Base-by-base conservation (phyloP, 2,888 invertebrate species). In the Rhyacophila evoluta region DNA sequence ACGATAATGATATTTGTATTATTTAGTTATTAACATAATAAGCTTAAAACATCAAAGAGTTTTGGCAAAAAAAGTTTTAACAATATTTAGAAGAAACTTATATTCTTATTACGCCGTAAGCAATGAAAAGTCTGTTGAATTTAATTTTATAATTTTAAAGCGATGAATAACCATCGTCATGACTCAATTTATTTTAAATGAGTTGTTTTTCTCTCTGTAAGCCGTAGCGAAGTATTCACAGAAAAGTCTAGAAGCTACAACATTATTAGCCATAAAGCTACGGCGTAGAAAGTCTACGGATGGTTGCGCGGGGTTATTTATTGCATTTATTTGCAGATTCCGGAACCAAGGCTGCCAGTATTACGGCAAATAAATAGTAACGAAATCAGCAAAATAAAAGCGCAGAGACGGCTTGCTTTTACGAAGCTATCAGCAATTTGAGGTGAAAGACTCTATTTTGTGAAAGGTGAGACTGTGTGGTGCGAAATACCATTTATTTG, bases 281-380 rank as follows among this genome's bases (percentile, higher is more conserved):
- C 71, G 41, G 41, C 27, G 27, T 38, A 38, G 71, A 72, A 73
- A 41, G 41, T 75, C 72, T 68, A 72, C 75, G 75, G 75, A 72
- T 71, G 75, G 75, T 39, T 75, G 69, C 33, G 15, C 69, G 19
- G 68, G 15, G 75, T 79, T 75, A 79, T 79, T 79, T 79, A 79
- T 79, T 75, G 79, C 75, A 79, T 79, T 79, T 79, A 79, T 79
- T 79, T 79, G 69, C 79, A 79, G 79, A 79, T 79, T 69, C 75
- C 41, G 75, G 33, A 75, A 28, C 38, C 72, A 12, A 25, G 12
- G 72, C 39, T 25, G 38, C 39, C 39, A 39, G 39, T 39, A 39
- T 39, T 25, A 25, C 72, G 39, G 72, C 38, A 72, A 72, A 72
- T 72, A 72, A 72, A 72, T 72, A 72, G 36, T 39, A 72, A 72